Base-by-base conservation (phyloP, 2,888 invertebrate species). In the Dynastes grantii region DNA sequence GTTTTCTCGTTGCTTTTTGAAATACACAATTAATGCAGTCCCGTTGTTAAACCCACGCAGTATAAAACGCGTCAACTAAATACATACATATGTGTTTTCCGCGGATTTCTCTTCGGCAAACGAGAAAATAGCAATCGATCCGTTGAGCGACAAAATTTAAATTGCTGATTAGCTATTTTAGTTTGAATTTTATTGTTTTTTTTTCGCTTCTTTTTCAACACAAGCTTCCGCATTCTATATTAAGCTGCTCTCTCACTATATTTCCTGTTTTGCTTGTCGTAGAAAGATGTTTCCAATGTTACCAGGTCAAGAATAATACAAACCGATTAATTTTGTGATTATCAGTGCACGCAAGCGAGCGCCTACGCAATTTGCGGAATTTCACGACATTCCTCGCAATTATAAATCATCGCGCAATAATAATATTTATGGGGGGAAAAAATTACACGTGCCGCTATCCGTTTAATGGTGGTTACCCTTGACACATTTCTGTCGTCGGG, bases 351-450 rank as follows among this genome's bases (percentile, higher is more conserved):
- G 29, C 63, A 22, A 49, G 68, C 29, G 27, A 29, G 13, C 3
- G 51, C 73, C 73, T 40, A 58, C 73, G n/a, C 73, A 37, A 37
- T 37, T 13, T 22, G 16, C 29, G 37, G 73, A 73, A 73, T 73
- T 58, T 73, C 58, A 73, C 73, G 73, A 73, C 73, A 73, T 73
- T 73, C 73, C 16, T 73, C 37, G 58, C 58, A 58, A 58, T 16
- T 73, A 73, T 58, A 58, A 73, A 73, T 58, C 58, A 22, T 58
- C 51, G 73, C 27, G 51, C 13, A 58, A 45, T 45, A 45, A 45
- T 45, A 6, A 55, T 55, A 55, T 55, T 6, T 16, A 55, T 16
- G 55, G 55, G 22, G n/a, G n/a, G 16, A 58, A 71, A 55, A 58
- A 73, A 73, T 73, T 73, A 73, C 73, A 73, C 73, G 73, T 73